Evolutionary conservation across 1,140 invertebrate species (phyloP).

Genomic region (Microplitis mediator): DNA sequence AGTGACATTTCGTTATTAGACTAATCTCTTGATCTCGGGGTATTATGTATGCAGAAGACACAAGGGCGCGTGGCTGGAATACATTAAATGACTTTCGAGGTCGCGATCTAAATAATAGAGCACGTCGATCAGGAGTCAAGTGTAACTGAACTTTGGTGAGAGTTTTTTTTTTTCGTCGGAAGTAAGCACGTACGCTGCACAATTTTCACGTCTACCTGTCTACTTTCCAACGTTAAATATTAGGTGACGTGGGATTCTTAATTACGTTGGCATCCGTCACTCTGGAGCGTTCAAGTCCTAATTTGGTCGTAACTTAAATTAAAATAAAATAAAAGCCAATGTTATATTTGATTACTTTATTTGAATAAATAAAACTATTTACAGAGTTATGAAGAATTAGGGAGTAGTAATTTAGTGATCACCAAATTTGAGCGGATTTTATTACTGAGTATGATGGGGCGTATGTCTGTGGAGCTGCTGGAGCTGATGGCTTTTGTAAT

Average conservation of each 20-base stretch:
- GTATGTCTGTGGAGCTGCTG: slow-evolving; percentile 48
- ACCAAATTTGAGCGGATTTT: slow-evolving; percentile 38
- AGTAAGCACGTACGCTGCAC: slow-evolving; percentile 9
- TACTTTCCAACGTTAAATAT: slow-evolving; percentile 30
- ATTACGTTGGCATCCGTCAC: background rate
- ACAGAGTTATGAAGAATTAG: slow-evolving; percentile 29
- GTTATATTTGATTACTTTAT: slow-evolving; percentile 15
- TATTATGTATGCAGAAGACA: slow-evolving; percentile 35
- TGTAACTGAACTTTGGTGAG: slow-evolving; percentile 45
- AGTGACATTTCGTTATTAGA: no score
- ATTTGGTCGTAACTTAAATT: background rate
- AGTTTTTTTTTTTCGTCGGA: slow-evolving; percentile 34
- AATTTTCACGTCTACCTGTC: slow-evolving; percentile 20
- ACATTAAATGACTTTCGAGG: slow-evolving; percentile 54
- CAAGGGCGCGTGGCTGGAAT: slow-evolving; percentile 48
- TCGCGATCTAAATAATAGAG: slow-evolving; percentile 44
- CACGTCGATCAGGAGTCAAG: background rate
- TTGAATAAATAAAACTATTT: slow-evolving; percentile 50
- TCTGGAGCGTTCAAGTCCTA: background rate
- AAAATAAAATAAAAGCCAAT: background rate
- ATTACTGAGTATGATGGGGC: slow-evolving; percentile 41
- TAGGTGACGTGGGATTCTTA: background rate
- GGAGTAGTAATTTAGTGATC: background rate
- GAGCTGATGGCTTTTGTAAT: slow-evolving; percentile 39
- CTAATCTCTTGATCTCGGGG: no score